Evolutionary conservation across 2,797 vertebrate species (phyloP).

Genomic region (Sciaenops ocellatus): DNA sequence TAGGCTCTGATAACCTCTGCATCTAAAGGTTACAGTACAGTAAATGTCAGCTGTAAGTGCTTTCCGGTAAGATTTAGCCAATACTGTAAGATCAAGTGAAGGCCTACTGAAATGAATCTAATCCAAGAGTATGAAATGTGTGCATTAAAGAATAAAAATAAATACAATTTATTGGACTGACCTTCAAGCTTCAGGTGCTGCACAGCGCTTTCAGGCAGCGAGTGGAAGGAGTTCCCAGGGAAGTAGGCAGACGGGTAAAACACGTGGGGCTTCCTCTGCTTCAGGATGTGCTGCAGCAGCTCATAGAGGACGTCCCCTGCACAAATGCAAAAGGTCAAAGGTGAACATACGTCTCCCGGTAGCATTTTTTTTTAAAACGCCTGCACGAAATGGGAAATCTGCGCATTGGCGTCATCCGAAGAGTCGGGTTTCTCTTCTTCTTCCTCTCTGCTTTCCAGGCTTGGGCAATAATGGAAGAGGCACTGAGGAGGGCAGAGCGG

Average conservation of each 20-base stretch:
- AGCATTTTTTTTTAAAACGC: not conserved
- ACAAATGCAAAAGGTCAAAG: slow-evolving; percentile 52
- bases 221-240: slow-evolving; percentile 92
- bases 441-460: slow-evolving; percentile 49
- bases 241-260: slow-evolving; percentile 92
- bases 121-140: not conserved
- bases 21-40: too few species aligned
- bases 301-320: slow-evolving; percentile 97
- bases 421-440: slow-evolving; percentile 3
- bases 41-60: not conserved
- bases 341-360: not conserved
- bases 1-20: not conserved
- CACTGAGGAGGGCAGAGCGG: not conserved
- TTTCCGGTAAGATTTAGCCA: not conserved
- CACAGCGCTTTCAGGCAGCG: slow-evolving; percentile 88
- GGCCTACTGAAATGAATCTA: not conserved
- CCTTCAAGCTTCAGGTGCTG: slow-evolving; percentile 96
- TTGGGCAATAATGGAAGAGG: slow-evolving; percentile 66
- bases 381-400: slow-evolving; percentile 23
- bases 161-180: slow-evolving; percentile 66
- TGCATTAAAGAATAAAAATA: not conserved
- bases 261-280: slow-evolving; percentile 92
- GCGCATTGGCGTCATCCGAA: not conserved
- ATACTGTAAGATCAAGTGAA: not conserved
- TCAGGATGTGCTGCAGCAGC: slow-evolving; percentile 97